A percentile compares a stretch with the other conserved stretches of the same genome.
Evolutionary conservation across 2,113 vertebrate species (phyloP).

Genomic region (Neolamprologus falcicula): DNA sequence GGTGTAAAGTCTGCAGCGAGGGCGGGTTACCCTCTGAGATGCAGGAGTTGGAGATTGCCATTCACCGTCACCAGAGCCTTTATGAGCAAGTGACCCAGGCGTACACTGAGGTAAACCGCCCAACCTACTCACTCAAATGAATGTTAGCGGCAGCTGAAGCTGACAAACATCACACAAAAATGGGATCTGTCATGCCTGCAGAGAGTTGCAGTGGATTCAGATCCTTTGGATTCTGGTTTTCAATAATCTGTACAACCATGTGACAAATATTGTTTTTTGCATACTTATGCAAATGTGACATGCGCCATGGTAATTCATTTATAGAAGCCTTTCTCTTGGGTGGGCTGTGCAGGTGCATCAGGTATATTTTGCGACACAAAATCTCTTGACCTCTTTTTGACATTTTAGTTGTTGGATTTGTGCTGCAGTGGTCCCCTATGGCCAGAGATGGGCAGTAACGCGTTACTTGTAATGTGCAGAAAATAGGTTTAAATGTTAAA

Average conservation of each 20-base stretch:
- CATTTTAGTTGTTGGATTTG: background rate
- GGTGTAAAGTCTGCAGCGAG: constrained; percentile 97
- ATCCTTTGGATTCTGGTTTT: background rate
- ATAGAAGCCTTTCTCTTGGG: background rate
- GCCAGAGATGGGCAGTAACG: too few relatives aligned
- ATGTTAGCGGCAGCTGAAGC: background rate
- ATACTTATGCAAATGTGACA: background rate
- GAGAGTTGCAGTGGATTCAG: background rate
- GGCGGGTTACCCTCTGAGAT: constrained; percentile 91
- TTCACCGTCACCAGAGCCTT: constrained; percentile 94
- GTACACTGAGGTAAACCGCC: constrained; percentile 85
- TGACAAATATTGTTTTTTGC: background rate
- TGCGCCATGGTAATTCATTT: background rate
- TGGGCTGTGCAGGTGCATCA: background rate
- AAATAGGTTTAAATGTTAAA: too few relatives aligned
- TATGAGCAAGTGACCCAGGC: constrained; percentile 98
- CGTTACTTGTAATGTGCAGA: too few relatives aligned
- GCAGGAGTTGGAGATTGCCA: constrained; percentile 93
- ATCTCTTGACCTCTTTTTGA: background rate
- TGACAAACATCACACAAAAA: background rate
- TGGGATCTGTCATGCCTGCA: background rate
- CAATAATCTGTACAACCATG: background rate
- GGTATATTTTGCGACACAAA: background rate
- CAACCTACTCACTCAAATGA: background rate
- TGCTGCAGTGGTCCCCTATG: background rate